Conservation (phyloP, 2,888 invertebrate species). For the Eurois occulta region DNA sequence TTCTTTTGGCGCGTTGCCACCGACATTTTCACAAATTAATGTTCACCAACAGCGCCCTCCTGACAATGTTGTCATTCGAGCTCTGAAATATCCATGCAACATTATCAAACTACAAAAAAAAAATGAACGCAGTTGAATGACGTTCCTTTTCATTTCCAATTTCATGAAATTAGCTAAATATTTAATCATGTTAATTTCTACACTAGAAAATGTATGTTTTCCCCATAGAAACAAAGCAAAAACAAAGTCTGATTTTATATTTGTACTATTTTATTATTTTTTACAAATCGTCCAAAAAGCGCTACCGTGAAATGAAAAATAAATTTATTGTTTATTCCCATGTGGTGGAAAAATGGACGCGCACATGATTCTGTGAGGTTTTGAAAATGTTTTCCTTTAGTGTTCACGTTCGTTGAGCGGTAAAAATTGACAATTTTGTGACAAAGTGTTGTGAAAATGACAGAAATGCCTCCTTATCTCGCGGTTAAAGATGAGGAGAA, state of each 20-base stretch:
- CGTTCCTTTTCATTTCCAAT: slow-evolving; percentile 25
- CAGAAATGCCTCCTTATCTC: slow-evolving; percentile 90
- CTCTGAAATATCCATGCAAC: too few species aligned
- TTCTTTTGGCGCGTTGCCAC: not conserved
- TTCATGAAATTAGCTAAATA: not conserved
- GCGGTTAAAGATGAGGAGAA: slow-evolving; percentile 86
- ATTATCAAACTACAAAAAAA: not conserved
- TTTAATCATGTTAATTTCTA: too few species aligned
- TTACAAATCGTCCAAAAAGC: not conserved
- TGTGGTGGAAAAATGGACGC: slow-evolving; percentile 89
- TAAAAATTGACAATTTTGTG: slow-evolving; percentile 74
- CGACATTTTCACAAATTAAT: not conserved
- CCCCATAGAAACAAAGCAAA: not conserved
- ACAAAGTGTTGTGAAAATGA: slow-evolving; percentile 86
- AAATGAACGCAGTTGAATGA: slow-evolving; percentile 43
- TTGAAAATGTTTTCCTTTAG: slow-evolving; percentile 83
- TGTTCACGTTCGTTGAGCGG: slow-evolving; percentile 75
- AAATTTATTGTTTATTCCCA: slow-evolving; percentile 86
- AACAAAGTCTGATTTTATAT: not conserved
- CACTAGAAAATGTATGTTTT: not conserved
- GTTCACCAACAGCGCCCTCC: not conserved
- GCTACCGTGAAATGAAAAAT: slow-evolving; percentile 67
- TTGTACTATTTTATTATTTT: not conserved
- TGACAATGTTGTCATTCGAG: not conserved
- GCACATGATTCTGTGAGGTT: slow-evolving; percentile 85